Conservation (phyloP, 2,888 invertebrate genomes). For the Auanema freiburgensis region DNA sequence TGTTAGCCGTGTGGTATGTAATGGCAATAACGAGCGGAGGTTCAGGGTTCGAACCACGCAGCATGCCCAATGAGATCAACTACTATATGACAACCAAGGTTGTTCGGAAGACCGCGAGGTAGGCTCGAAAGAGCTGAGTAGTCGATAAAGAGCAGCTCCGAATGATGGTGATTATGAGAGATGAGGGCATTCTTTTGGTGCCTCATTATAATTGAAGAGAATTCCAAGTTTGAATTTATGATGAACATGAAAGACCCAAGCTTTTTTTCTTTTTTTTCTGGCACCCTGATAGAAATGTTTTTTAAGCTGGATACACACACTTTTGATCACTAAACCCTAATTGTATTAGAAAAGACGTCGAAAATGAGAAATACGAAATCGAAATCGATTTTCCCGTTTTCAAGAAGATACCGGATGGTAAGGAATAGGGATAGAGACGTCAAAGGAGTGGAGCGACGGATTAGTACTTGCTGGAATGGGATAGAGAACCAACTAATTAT, state of each 20-base stretch:
- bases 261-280: not conserved
- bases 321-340: not conserved
- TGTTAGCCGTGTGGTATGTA: not conserved
- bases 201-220: not conserved
- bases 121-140: conserved; percentile 12
- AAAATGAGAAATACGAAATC: not conserved
- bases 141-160: conserved; percentile 2
- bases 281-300: too few relatives aligned
- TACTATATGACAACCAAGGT: conserved; percentile 7
- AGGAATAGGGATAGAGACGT: conserved; percentile 4
- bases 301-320: not conserved
- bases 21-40: not conserved
- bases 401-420: conserved; percentile 2
- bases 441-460: conserved; percentile 4
- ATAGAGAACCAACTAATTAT: not conserved
- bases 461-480: not conserved
- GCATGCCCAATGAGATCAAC: conserved; percentile 3
- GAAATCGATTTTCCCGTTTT: conserved; percentile 5
- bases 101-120: conserved; percentile 7
- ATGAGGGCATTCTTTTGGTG: not conserved
- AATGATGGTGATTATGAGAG: conserved; percentile 8
- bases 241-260: not conserved
- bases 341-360: not conserved
- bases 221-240: not conserved
- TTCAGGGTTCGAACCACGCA: not conserved